A percentile compares a stretch with the other conserved stretches of the same genome.
Conservation (phyloP, 2,113 vertebrate species). For the Hyperoodon ampullatus region DNA sequence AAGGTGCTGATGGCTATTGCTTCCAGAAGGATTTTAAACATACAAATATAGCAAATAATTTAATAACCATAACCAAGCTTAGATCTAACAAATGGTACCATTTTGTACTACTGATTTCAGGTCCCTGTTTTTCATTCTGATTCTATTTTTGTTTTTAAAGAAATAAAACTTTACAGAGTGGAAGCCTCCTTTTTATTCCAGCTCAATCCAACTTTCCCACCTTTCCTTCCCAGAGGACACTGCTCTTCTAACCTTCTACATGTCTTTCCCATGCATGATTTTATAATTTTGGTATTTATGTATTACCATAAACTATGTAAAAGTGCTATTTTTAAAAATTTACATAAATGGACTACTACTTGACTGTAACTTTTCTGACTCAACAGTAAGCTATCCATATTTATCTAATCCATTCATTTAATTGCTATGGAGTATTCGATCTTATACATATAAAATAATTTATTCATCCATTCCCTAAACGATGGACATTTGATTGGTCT, state of each 20-base stretch:
- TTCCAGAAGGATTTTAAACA: not conserved
- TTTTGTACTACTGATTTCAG: not conserved
- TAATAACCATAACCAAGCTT: not conserved
- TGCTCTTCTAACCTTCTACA: not conserved
- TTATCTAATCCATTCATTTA: not conserved
- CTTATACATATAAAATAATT: not conserved
- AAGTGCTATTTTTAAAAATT: not conserved
- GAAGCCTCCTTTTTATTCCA: not conserved
- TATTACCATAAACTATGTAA: not conserved
- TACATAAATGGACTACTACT: not conserved
- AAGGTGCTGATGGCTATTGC: not conserved
- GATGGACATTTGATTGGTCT: not conserved
- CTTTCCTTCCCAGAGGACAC: not conserved
- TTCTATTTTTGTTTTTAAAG: not conserved
- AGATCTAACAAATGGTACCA: not conserved
- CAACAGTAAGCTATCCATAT: not conserved
- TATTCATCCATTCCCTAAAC: not conserved
- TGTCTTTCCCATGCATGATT: not conserved
- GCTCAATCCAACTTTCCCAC: not conserved
- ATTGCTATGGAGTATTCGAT: not conserved
- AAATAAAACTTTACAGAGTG: not conserved
- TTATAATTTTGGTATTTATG: not conserved
- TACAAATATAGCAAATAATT: not conserved
- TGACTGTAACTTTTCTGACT: not conserved
- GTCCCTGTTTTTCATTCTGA: not conserved